A percentile compares a stretch with the other conserved stretches of the same genome.
Conservation (phyloP, 2,797 vertebrate genomes). For the Cyprinodon diabolis region DNA sequence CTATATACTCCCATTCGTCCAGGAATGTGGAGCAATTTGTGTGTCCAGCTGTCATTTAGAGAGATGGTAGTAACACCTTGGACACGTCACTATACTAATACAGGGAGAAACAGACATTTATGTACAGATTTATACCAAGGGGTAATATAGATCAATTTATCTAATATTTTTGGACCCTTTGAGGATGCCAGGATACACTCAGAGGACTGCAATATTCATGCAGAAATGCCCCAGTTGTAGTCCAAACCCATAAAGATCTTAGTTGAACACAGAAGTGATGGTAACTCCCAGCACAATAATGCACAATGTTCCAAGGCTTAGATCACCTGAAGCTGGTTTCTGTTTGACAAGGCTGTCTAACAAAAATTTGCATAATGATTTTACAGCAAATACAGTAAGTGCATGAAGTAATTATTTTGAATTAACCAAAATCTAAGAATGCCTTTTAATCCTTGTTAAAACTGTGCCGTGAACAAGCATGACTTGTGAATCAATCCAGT, state of each 20-base stretch:
- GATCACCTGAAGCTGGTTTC: neutral
- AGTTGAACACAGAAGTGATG: neutral
- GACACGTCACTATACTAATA: neutral
- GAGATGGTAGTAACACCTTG: neutral
- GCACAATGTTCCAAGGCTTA: no score
- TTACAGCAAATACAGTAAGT: neutral
- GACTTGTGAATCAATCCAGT: no score
- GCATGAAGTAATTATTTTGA: neutral
- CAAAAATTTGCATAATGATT: neutral
- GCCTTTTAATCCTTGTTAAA: neutral
- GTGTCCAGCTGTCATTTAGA: neutral
- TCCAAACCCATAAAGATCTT: neutral
- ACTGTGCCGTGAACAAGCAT: neutral
- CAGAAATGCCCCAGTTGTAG: neutral
- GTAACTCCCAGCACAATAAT: neutral
- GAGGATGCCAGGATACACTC: neutral
- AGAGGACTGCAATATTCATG: neutral
- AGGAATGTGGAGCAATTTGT: neutral
- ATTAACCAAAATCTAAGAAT: neutral
- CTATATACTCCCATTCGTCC: neutral
- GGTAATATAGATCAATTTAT: neutral
- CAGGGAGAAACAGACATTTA: neutral
- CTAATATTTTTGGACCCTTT: neutral
- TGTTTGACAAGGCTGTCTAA: neutral
- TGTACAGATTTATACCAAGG: neutral